Evolutionary conservation across 2,797 vertebrate genomes (phyloP).

Genomic region (Taenioides sp.): DNA sequence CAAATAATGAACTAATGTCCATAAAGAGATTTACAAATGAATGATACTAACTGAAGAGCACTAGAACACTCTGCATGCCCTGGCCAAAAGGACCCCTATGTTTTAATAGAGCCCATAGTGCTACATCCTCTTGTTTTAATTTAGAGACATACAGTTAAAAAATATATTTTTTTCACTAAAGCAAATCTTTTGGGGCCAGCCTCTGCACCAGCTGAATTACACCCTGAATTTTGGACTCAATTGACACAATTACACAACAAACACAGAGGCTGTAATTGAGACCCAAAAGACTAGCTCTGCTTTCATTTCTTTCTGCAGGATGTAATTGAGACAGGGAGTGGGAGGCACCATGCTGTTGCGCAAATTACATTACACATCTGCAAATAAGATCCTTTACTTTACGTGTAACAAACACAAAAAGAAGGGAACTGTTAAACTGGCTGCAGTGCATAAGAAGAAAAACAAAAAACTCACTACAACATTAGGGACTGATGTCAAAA

Average conservation of each 20-base stretch:
- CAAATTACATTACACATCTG: background rate
- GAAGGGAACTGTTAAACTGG: no score
- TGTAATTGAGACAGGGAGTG: background rate
- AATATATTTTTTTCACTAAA: background rate
- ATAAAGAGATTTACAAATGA: no score
- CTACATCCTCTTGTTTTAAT: background rate
- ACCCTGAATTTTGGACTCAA: no score
- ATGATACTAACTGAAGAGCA: no score
- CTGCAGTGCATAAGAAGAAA: no score
- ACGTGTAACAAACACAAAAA: background rate
- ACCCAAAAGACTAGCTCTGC: constrained; percentile 33
- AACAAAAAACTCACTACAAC: no score
- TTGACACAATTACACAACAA: background rate
- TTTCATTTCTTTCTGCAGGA: constrained; percentile 33
- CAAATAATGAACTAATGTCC: no score
- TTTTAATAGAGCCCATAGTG: background rate
- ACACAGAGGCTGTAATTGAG: constrained; percentile 26
- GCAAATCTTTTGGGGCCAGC: background rate
- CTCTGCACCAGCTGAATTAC: background rate
- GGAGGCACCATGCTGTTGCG: background rate
- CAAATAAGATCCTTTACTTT: background rate
- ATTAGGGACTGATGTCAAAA: no score
- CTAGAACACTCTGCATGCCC: no score
- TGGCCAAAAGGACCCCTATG: no score
- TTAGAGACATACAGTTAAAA: background rate